Conservation (phyloP, 2,888 invertebrate genomes). For the Stenotaenia linearis region DNA sequence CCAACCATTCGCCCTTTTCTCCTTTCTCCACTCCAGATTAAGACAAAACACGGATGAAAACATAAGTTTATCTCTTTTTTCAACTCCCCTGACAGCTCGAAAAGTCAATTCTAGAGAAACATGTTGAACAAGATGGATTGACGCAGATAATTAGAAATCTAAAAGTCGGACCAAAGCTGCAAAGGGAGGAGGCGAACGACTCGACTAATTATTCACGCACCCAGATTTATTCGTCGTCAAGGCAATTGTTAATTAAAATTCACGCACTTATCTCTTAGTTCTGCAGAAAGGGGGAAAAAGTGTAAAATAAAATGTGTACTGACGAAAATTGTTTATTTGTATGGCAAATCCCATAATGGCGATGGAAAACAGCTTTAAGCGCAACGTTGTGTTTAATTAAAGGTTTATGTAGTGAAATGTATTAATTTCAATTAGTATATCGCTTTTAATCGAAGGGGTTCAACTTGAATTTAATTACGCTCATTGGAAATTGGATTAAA, state of each 20-base stretch:
- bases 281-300: not conserved
- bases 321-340: not conserved
- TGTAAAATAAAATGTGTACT: not conserved
- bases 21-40: no score
- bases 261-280: not conserved
- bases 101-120: not conserved
- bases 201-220: not conserved
- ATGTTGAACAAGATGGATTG: not conserved
- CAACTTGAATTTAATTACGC: no score
- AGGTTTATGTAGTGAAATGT: no score
- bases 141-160: not conserved
- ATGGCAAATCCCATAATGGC: no score
- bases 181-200: not conserved
- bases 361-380: no score
- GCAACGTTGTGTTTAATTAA: no score
- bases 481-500: no score
- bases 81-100: not conserved
- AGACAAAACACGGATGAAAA: no score
- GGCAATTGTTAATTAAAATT: slow-evolving; percentile 3
- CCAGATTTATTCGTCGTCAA: not conserved
- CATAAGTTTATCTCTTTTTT: not conserved
- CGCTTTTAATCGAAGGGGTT: no score
- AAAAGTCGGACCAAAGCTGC: not conserved
- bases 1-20: no score
- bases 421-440: no score